Percentiles rank a stretch among this genome's conserved stretches.
phyloP scores from a whole-genome alignment of 2,797 vertebrate genomes.

The Pteronotus mesoamericanus region DNA sequence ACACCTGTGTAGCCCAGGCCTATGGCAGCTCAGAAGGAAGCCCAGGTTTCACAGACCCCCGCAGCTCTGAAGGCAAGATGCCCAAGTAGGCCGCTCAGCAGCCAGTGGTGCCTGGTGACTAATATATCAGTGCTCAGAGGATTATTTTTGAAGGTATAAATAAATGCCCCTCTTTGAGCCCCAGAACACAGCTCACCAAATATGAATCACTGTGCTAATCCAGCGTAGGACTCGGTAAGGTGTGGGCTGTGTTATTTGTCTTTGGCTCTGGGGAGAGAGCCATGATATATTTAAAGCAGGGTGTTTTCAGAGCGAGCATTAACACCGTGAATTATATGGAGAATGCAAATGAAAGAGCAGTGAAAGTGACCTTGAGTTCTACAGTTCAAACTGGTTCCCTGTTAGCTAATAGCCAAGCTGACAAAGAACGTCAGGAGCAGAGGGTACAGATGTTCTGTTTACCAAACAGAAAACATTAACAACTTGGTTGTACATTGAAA shows the following conservation, averaged over 20 bases:
- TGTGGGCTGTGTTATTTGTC: slow-evolving; percentile 34
- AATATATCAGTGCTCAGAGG: slow-evolving; percentile 26
- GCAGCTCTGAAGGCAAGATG: not conserved
- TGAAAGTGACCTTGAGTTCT: slow-evolving; percentile 59
- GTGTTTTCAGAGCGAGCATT: slow-evolving; percentile 22
- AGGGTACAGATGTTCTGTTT: slow-evolving; percentile 26
- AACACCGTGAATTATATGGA: slow-evolving; percentile 16
- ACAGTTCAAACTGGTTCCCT: not conserved
- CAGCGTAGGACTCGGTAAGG: not conserved
- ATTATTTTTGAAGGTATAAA: slow-evolving; percentile 55
- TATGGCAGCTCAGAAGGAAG: not conserved
- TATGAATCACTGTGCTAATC: slow-evolving; percentile 57
- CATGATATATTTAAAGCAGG: slow-evolving; percentile 50
- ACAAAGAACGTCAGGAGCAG: not conserved
- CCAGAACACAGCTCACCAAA: slow-evolving; percentile 46
- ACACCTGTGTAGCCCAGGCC: not conserved
- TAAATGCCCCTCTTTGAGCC: slow-evolving; percentile 53
- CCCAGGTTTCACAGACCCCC: not conserved
- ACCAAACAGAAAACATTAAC: slow-evolving; percentile 61
- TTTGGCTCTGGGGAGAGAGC: slow-evolving; percentile 30
- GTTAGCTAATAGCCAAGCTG: not conserved
- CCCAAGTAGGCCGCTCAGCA: slow-evolving; percentile 17
- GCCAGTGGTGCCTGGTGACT: slow-evolving; percentile 18
- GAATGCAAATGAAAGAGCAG: slow-evolving; percentile 50
- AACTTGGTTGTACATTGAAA: slow-evolving; percentile 20